phyloP scores from a whole-genome alignment of 2,797 vertebrate genomes.

The Sandelia bainsii region DNA sequence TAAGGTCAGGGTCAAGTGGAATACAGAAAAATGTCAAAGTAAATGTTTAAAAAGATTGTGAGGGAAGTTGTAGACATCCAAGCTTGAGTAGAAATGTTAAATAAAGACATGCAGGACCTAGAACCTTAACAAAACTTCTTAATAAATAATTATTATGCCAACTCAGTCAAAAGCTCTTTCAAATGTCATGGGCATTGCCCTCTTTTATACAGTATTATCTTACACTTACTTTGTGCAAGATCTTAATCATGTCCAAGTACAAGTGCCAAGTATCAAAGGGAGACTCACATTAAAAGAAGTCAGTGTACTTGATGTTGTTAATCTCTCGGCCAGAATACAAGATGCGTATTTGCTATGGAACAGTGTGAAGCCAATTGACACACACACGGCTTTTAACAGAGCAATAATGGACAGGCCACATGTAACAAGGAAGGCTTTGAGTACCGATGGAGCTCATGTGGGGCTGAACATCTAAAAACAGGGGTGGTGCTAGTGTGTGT shows the following conservation, averaged over 20 bases:
- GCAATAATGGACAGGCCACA: constrained; percentile 76
- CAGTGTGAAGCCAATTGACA: constrained; percentile 72
- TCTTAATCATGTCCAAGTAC: constrained; percentile 60
- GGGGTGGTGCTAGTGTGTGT: constrained; percentile 32
- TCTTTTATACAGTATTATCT: constrained; percentile 45
- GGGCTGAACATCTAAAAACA: constrained; percentile 67
- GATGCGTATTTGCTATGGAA: constrained; percentile 68
- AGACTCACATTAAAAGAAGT: constrained; percentile 73
- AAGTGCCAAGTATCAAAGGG: constrained; percentile 69
- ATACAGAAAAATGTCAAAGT: not conserved
- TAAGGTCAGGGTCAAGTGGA: constrained; percentile 11
- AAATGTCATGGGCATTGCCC: constrained; percentile 53
- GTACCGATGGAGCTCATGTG: constrained; percentile 75
- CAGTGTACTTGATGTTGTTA: constrained; percentile 73
- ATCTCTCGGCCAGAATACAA: constrained; percentile 74
- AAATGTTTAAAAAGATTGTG: constrained; percentile 18
- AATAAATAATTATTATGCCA: constrained; percentile 55
- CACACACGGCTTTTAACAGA: constrained; percentile 71
- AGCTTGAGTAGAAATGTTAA: constrained; percentile 7
- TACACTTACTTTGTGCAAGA: constrained; percentile 59
- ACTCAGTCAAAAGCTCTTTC: constrained; percentile 38
- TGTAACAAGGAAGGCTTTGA: constrained; percentile 71
- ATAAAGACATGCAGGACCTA: not conserved
- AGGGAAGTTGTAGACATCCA: not conserved
- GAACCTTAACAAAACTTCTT: constrained; percentile 46